Evolutionary conservation across 2,888 invertebrate genomes (phyloP), one percentile per base, ranked within the genome.

Genomic region (Epistrophe grossulariae): DNA sequence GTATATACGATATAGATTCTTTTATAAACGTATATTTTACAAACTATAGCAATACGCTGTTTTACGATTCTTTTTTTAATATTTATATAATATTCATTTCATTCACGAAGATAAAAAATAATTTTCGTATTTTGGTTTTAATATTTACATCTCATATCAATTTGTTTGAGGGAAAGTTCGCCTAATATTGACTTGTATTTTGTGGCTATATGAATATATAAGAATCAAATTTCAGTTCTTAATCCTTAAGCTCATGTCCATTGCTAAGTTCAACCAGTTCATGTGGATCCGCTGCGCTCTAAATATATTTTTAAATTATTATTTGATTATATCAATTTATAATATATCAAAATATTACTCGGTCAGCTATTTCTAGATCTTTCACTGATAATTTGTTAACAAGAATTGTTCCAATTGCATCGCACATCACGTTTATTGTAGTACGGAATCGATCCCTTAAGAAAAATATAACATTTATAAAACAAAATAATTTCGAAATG

Each of bases 381-480:
- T 95, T 95, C 91, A 95, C 95, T 80, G 97, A 97, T 88, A 98
- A 94, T 89, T 97, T 95, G 90, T 97, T 95, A 40, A 99, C 98
- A 73, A 99, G 95, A 79, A 97, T 97, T 59, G 99, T 98, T 55
- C 99, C 99, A 82, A 99, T 93, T 13, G 98, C 97, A 92, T 99
- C 99, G 90, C 99, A 99, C 93, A 98, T 96, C 43, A 99, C 99
- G 93, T 99, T 99, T 90, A 99, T 95, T 91, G 97, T 96, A 91
- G 98, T 95, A 91, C 97, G 95, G 95, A 97, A 97, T 89, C 97
- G 96, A 93, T 97, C 97, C 84, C 97, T 97, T 50, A 15, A 70
- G 38, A 52, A 48, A 88, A 77, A 62, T 2, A 24, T 15, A 3
- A 4, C 15, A 8, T 1, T 13, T 38, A 11, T 2, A 45, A n/a